Base-by-base conservation (phyloP, 2,113 vertebrate species). In the Dolichallabes microphthalmus region DNA sequence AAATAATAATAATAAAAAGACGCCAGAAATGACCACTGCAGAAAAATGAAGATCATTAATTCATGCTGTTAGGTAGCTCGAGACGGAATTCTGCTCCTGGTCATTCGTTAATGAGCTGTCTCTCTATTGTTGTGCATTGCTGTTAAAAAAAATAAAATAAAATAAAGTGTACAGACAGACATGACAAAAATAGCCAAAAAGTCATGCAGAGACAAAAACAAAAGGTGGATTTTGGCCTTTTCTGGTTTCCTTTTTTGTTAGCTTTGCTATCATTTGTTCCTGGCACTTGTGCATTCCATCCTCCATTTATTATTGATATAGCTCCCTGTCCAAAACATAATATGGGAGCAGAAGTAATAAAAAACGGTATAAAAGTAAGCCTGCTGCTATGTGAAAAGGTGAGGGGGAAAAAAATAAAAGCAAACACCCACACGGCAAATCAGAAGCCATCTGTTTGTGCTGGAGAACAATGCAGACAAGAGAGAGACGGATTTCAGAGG, bases 391-490 rank as follows among this genome's bases (percentile, higher is more conserved):
- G 55, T 63, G 61, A 77, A 76, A 73, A 78, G 55, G 71, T 68
- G 39, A 76, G 45, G 45, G 45, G 68, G 27, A 82, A 55, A 32
- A 45, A 61, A 81, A 86, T 63, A n/a, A 78, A 86, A 60, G 68
- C 75, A 80, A 82, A 80, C 78, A 81, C 61, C 78, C 61, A 82
- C 61, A 58, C 1, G 35, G 61, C 55, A 69, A 85, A 87, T 52
- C 63, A 50, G 66, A 52, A 85, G 80, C 75, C 84, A 85, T 87
- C 87, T 85, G 86, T 82, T 83, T 89, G 89, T 91, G 78, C 74
- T 89, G 90, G 89, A 91, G 92, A 90, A 86, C 91, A 92, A 87
- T 73, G 76, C 88, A 85, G 85, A 79, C 55, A 39, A 81, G 50
- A 71, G 6, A 73, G 14, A 55, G 55, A 68, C 39, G 74, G 68